Base-by-base conservation (phyloP, 2,888 invertebrate genomes). In the Cremastobaeus sp. region DNA sequence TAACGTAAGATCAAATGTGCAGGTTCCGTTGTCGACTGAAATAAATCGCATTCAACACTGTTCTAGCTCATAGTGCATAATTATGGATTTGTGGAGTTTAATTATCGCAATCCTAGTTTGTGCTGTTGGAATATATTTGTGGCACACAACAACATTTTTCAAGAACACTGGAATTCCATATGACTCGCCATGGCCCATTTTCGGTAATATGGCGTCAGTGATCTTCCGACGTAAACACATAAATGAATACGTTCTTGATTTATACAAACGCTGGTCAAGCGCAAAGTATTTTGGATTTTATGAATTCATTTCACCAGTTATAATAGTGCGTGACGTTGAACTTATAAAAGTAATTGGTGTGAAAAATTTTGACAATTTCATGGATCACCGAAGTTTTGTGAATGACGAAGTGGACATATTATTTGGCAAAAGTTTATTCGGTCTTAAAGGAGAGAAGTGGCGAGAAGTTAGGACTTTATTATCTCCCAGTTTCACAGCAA, bases 391-490 rank as follows among this genome's bases (percentile, higher is more conserved):
- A 3, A 62, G 66, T 6, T 76, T 82, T 32, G 30, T 70, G 0
- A 72, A 76, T 30, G 60, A 57, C 0, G 21, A 15, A 0, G 20
- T 48, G 2, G 79, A 81, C 32, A 77, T 77, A 1, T 8, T 47
- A 15, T 14, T 47, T n/a, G 30, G n/a, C n/a, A n/a, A n/a, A n/a
- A n/a, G n/a, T n/a, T n/a, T n/a, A n/a, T n/a, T n/a, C n/a, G n/a
- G n/a, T 11, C 8, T 83, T 0, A 73, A 68, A 3, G 90, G 89
- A 8, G 87, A 90, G 0, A 87, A 78, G 80, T 90, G 90, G 90
- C 86, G 88, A 0, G 87, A 89, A 4, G 88, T 90, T 88, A 83
- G 91, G 8, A 82, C 84, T 0, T 87, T 89, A 0, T 91, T 0
- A 86, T 21, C 43, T 1, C 43, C 43, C 4, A 25, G 25, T 0